Conservation (phyloP, 2,113 vertebrate genomes). For the human (Homo sapiens) region DNA sequence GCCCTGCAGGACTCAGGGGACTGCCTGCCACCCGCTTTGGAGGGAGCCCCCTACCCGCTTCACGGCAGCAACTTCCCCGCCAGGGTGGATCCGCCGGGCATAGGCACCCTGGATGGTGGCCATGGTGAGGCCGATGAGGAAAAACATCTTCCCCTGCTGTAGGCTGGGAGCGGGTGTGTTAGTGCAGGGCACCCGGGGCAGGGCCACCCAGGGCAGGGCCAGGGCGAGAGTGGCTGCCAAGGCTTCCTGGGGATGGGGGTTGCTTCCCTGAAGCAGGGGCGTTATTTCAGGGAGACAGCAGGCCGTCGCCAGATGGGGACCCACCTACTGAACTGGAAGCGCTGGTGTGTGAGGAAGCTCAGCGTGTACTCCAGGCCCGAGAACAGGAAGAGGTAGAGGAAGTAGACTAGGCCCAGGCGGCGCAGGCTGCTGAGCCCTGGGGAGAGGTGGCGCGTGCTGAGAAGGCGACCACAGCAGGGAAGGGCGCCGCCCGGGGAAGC, state of each 20-base stretch:
- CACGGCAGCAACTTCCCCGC: conserved; percentile 89
- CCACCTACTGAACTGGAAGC: conserved; percentile 96
- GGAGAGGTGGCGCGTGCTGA: not conserved
- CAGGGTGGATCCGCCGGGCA: conserved; percentile 92
- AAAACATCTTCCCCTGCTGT: conserved; percentile 99
- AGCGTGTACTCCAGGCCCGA: conserved; percentile 96
- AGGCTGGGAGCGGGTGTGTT: conserved; percentile 84
- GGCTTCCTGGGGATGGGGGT: not conserved
- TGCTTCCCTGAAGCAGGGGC: not conserved
- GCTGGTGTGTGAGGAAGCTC: conserved; percentile 96
- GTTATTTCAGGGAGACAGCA: not conserved
- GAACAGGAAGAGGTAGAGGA: conserved; percentile 97
- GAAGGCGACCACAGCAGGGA: not conserved
- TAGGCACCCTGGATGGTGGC: conserved; percentile 95
- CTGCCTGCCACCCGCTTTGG: fast-evolving
- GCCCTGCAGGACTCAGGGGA: not conserved
- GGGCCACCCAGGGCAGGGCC: not conserved
- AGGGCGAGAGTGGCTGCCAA: not conserved
- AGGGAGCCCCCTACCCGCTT: conserved; percentile 85
- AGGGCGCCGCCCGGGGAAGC: too few species aligned
- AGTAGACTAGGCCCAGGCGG: conserved; percentile 91
- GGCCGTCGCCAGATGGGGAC: not conserved
- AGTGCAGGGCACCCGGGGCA: not conserved
- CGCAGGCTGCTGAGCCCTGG: conserved; percentile 90
- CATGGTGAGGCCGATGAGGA: conserved; percentile 98